Conservation (phyloP, 2,113 vertebrate species). For the Pseudonaja textilis region DNA sequence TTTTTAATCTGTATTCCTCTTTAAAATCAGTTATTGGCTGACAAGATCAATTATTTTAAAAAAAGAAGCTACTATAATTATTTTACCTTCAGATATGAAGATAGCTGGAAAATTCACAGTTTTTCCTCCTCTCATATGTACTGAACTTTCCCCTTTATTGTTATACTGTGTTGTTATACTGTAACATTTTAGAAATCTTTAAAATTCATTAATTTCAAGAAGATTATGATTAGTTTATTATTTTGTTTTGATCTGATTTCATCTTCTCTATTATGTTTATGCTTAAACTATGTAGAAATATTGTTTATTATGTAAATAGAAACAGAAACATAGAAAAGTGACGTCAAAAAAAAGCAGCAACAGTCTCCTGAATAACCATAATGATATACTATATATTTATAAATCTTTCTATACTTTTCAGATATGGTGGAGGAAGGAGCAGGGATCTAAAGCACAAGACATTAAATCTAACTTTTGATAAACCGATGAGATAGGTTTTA, state of each 20-base stretch:
- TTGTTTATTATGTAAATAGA: background rate
- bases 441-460: background rate
- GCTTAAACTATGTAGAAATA: background rate
- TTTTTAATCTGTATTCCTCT: background rate
- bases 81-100: background rate
- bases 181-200: background rate
- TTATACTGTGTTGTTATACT: background rate
- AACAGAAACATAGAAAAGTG: background rate
- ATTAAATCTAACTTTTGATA: background rate
- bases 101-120: background rate
- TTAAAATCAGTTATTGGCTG: background rate
- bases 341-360: background rate
- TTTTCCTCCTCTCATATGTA: background rate
- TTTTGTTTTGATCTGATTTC: background rate
- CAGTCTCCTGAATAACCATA: background rate
- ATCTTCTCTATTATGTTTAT: background rate
- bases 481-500: background rate
- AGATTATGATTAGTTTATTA: background rate
- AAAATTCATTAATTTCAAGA: background rate
- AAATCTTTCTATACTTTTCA: background rate
- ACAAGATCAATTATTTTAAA: background rate
- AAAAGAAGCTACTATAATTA: background rate
- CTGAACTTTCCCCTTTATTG: background rate
- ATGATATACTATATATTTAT: background rate
- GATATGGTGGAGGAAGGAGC: background rate